phyloP scores from a whole-genome alignment of 1,140 invertebrate genomes.

The Bombus cullumanus region DNA sequence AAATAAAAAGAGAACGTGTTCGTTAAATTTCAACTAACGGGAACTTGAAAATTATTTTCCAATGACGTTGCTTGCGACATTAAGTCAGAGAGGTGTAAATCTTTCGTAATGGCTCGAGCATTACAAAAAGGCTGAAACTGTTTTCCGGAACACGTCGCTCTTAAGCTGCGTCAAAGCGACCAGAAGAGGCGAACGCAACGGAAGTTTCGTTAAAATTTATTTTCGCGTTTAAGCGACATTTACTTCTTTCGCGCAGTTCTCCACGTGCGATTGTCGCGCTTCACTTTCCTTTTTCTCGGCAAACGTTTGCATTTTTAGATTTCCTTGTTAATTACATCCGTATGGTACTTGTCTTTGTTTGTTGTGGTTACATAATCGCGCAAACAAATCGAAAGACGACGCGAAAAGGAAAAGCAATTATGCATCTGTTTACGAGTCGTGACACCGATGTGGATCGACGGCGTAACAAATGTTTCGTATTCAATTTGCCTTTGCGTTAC shows the following conservation, averaged over 20 bases:
- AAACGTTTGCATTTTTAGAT: neutral
- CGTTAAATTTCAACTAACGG: no score
- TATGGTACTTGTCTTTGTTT: no score
- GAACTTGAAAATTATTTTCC: neutral
- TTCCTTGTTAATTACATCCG: slow-evolving; percentile 7
- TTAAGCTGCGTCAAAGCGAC: neutral
- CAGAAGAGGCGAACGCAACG: neutral
- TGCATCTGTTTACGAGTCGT: no score
- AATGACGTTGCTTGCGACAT: no score
- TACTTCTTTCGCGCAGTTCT: neutral
- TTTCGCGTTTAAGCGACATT: neutral
- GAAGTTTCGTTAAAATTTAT: slow-evolving; percentile 5
- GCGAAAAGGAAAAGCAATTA: no score
- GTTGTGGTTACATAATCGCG: no score
- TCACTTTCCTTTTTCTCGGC: neutral
- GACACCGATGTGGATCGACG: no score
- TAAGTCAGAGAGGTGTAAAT: neutral
- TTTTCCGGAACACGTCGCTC: neutral
- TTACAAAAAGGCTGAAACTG: neutral
- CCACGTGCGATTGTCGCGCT: neutral
- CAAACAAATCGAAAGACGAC: no score
- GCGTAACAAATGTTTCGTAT: no score
- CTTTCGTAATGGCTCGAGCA: neutral
- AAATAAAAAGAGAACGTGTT: no score
- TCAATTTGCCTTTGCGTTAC: no score